Evolutionary conservation across 1,140 invertebrate genomes (phyloP).

Genomic region (Camponotus vicinus): DNA sequence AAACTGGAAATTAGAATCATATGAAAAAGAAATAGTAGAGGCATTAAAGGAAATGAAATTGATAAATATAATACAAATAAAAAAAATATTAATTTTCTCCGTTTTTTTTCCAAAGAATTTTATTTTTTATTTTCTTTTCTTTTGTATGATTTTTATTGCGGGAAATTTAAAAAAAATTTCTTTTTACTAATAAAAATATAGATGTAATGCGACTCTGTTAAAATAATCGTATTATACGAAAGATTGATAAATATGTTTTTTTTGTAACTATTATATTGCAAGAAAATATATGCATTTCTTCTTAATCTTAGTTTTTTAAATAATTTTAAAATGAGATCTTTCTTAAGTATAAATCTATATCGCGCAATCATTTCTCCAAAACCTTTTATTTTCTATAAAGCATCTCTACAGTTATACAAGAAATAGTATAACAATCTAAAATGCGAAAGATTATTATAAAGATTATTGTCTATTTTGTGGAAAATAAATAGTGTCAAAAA

Average conservation of each 20-base stretch:
- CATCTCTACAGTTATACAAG: neutral
- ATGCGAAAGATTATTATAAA: too few species aligned
- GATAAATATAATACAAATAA: too few species aligned
- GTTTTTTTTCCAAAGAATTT: too few species aligned
- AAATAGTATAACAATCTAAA: neutral
- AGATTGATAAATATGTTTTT: neutral
- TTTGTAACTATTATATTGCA: neutral
- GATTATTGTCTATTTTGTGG: too few species aligned
- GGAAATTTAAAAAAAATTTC: neutral
- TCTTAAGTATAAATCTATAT: neutral
- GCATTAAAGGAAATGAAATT: too few species aligned
- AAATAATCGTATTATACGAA: neutral
- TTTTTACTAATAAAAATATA: neutral
- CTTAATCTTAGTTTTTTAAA: neutral
- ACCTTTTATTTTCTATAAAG: neutral
- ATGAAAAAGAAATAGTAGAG: too few species aligned
- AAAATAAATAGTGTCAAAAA: neutral
- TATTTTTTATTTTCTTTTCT: too few species aligned
- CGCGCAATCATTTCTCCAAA: neutral
- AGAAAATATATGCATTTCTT: neutral
- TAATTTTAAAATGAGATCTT: neutral
- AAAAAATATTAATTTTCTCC: too few species aligned
- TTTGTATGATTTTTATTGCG: too few species aligned
- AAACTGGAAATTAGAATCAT: too few species aligned
- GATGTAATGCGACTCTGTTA: neutral